Percentiles rank a stretch among this genome's conserved stretches.
Conservation (phyloP, 2,888 invertebrate species). For the Adela reaumurella region DNA sequence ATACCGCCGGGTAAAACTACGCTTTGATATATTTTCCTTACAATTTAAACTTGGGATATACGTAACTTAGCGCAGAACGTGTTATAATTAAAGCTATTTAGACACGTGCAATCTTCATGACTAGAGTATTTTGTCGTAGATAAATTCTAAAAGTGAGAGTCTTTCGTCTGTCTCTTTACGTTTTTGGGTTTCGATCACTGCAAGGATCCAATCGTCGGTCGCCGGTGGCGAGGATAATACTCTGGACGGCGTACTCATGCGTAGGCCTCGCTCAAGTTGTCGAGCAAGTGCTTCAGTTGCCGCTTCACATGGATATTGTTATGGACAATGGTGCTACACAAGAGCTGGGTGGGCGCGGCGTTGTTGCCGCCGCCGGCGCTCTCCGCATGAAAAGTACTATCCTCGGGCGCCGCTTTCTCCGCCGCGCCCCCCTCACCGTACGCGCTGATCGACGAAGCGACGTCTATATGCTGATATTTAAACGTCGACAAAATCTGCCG, state of each 20-base stretch:
- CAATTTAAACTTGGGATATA: background rate
- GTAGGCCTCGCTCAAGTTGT: slow-evolving; percentile 64
- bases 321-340: slow-evolving; percentile 49
- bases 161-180: slow-evolving; percentile 4
- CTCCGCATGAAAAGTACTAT: slow-evolving; percentile 42
- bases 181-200: slow-evolving; percentile 49
- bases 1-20: background rate
- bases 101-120: slow-evolving; percentile 52
- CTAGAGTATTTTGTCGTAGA: slow-evolving; percentile 35
- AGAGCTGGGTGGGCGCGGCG: slow-evolving; percentile 41
- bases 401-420: slow-evolving; percentile 33
- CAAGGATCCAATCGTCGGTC: slow-evolving; percentile 52
- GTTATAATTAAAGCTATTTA: slow-evolving; percentile 14
- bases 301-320: slow-evolving; percentile 47
- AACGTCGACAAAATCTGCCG: slow-evolving; percentile 74
- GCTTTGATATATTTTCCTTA: background rate
- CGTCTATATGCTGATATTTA: slow-evolving; percentile 61
- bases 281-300: slow-evolving; percentile 60
- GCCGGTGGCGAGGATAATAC: slow-evolving; percentile 47
- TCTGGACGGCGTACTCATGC: slow-evolving; percentile 45
- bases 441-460: slow-evolving; percentile 48
- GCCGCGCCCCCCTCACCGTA: slow-evolving; percentile 37
- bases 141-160: slow-evolving; percentile 5
- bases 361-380: slow-evolving; percentile 31
- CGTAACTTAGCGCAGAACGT: background rate